Evolutionary conservation across 2,797 vertebrate species (phyloP).

Genomic region (Myotis findleyi): DNA sequence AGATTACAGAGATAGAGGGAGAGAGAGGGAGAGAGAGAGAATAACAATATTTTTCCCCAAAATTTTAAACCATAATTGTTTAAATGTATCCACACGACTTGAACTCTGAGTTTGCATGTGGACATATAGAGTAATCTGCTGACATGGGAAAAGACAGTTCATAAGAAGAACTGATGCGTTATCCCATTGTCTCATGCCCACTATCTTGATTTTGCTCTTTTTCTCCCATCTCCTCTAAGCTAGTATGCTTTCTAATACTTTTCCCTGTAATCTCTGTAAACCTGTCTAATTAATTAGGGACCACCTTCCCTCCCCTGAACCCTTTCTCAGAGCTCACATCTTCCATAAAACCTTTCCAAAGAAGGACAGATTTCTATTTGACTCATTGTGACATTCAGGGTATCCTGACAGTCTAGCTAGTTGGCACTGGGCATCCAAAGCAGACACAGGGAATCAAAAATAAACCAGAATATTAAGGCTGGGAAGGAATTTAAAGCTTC

Average conservation of each 20-base stretch:
- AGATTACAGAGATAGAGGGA: not conserved
- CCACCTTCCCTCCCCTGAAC: not conserved
- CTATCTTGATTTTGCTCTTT: not conserved
- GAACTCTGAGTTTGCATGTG: not conserved
- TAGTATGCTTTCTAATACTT: not conserved
- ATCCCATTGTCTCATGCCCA: not conserved
- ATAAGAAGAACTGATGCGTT: not conserved
- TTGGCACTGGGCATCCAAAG: not conserved
- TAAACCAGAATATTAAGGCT: not conserved
- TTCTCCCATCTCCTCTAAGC: not conserved
- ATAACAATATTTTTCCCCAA: not conserved
- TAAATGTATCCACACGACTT: not conserved
- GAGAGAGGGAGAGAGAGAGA: not conserved
- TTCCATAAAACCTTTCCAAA: not conserved
- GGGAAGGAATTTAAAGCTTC: not conserved
- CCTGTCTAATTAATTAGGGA: not conserved
- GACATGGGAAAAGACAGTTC: not conserved
- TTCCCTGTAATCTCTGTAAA: not conserved
- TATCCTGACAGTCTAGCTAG: not conserved
- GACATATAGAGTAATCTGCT: not conserved
- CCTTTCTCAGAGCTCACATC: not conserved
- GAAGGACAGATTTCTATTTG: not conserved
- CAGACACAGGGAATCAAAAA: not conserved
- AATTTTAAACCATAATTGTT: not conserved
- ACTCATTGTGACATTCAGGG: not conserved